These are phyloP conservation scores for Hyla sarda DNA, from an alignment of 2,113 vertebrate genomes.

Conservation along the genomic window DNA sequence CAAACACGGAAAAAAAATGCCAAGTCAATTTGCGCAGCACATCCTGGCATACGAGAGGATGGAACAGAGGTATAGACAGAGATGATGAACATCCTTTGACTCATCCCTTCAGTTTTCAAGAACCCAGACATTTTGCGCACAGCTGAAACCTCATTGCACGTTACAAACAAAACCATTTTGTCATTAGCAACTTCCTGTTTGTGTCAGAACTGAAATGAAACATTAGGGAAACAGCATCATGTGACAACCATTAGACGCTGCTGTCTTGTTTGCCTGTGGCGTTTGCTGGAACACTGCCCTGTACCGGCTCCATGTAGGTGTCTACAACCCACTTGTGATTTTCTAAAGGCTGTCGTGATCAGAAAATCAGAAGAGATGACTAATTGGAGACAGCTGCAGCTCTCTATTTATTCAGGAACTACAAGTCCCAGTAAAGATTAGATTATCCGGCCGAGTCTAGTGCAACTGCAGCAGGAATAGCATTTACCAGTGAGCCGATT, in stretches of 20 bases:
- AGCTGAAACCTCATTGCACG: constrained; percentile 22
- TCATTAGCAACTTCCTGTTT: constrained; percentile 48
- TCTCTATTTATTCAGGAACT: not conserved
- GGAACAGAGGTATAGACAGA: not conserved
- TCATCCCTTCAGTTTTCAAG: not conserved
- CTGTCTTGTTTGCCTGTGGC: constrained; percentile 14
- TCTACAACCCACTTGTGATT: not conserved
- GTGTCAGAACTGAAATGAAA: constrained; percentile 19
- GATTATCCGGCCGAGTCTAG: no score
- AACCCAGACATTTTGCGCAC: not conserved
- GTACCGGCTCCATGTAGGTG: constrained; percentile 15
- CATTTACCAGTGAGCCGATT: no score
- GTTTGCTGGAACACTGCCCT: not conserved
- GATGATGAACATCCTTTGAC: constrained; percentile 29
- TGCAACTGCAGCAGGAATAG: no score
- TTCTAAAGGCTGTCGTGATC: not conserved
- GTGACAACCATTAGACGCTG: not conserved
- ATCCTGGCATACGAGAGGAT: not conserved
- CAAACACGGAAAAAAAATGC: not conserved
- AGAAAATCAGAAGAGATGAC: not conserved
- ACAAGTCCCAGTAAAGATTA: not conserved
- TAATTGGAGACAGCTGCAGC: not conserved
- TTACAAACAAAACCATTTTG: constrained; percentile 28
- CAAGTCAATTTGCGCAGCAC: not conserved
- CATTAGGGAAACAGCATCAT: constrained; percentile 4